phyloP scores from a whole-genome alignment of 37 sponge, comb jelly and placozoan genomes.

The Cliona cf. orientalis region DNA sequence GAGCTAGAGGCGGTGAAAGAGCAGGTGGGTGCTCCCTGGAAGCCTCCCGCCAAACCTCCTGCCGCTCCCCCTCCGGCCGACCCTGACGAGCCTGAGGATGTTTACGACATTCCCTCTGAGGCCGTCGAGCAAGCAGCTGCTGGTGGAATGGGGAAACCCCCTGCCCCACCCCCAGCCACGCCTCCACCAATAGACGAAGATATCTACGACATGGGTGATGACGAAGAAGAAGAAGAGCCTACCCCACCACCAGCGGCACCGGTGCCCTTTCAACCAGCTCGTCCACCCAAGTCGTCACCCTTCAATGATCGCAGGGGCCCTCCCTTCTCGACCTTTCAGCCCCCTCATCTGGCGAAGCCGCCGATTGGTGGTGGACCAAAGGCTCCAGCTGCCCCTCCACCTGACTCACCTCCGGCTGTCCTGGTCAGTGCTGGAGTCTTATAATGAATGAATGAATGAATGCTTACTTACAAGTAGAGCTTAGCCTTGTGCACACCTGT shows the following conservation, averaged over 20 bases:
- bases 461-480: background rate
- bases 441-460: too few relatives aligned
- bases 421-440: too few relatives aligned
- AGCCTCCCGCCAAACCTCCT: constrained; percentile 1
- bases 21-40: background rate
- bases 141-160: background rate
- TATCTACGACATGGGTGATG: constrained; percentile 12
- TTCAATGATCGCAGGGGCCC: background rate
- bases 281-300: constrained; percentile 3
- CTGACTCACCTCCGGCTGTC: background rate
- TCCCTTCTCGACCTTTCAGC: background rate
- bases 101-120: constrained; percentile 1
- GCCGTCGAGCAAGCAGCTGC: background rate
- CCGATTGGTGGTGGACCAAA: background rate
- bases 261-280: background rate
- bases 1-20: background rate
- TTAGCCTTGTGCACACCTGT: background rate
- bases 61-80: background rate
- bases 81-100: constrained; percentile 1
- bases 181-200: background rate
- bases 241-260: background rate
- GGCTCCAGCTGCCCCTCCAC: background rate
- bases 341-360: background rate
- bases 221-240: background rate
- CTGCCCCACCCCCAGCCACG: constrained; percentile 4